These are phyloP conservation scores for Episyrphus balteatus DNA, from an alignment of 1,140 invertebrate genomes.

Conservation along the genomic window DNA sequence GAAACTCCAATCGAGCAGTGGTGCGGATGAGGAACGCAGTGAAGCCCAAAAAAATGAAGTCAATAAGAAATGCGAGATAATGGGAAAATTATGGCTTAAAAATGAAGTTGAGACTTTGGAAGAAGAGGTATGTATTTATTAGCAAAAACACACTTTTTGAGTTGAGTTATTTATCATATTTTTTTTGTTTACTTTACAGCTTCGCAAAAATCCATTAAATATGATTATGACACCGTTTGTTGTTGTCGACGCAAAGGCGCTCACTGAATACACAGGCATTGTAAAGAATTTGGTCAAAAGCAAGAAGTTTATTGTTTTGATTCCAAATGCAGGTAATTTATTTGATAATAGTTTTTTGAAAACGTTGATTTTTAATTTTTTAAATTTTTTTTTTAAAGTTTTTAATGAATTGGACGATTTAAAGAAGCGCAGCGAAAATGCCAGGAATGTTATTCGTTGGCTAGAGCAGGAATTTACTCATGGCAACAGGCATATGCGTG, in stretches of 20 bases:
- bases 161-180: background rate
- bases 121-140: conserved; percentile 13
- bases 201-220: conserved; percentile 25
- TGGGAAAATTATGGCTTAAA: conserved; percentile 65
- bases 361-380: background rate
- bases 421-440: conserved; percentile 64
- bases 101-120: conserved; percentile 62
- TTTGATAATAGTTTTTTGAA: background rate
- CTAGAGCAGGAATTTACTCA: conserved; percentile 72
- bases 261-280: conserved; percentile 57
- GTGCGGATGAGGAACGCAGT: conserved; percentile 31
- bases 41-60: conserved; percentile 43
- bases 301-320: conserved; percentile 66
- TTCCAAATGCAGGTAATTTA: conserved; percentile 63
- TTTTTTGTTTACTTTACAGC: conserved; percentile 1
- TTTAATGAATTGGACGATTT: conserved; percentile 74
- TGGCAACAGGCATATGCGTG: conserved; percentile 69
- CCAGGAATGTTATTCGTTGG: conserved; percentile 84
- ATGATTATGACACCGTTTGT: conserved; percentile 58
- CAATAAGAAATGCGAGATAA: conserved; percentile 42
- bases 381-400: conserved; percentile 70
- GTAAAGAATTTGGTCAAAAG: conserved; percentile 67
- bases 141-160: background rate
- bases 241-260: conserved; percentile 58
- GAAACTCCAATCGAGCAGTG: conserved; percentile 25